Evolutionary conservation across 2,888 invertebrate species (phyloP), one percentile per base, ranked within the genome.

Genomic region (Tiliacea citrago): DNA sequence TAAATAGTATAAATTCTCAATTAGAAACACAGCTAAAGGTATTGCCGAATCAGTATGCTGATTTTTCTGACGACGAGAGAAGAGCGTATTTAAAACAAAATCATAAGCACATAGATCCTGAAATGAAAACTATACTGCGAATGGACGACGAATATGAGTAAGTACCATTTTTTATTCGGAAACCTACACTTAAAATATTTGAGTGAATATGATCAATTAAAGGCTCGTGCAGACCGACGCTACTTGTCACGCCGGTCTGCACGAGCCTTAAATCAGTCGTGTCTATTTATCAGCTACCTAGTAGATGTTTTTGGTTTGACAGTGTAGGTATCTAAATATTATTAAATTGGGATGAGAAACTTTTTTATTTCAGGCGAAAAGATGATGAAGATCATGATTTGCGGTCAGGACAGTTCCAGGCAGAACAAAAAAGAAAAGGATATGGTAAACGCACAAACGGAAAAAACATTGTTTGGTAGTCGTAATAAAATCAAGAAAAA

Each of bases 1-100:
- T 95, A 70, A 95, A 95, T 78, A 53, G 65, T 21, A 91, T 92
- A 39, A 95, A 95, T 85, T 78, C 89, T 0, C 65, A 81, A 39
- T 61, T 87, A 4, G 79, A 83, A 8, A 74, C 82, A 4, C 69
- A 79, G 8, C 93, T 92, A 55, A 86, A 86, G 87, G 91, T 95
- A 53, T 83, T 81, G 4, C 89, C 89, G 0, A 93, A 94, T 88
- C 81, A 90, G 63, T 90, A 88, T 66, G 94, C 94, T 1, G 95
- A 95, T 75, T 86, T 88, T 62, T 88, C 91, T 13, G 81, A 88
- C 7, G 82, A 82, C 4, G 93, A 93, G 53, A 79, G 86, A 60
- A 69, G 47, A 60, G 35, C 35, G 49, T 73, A 21, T 69, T 78
- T 62, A 66, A 75, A 21, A 63, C 51, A 76, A 42, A 49, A 72